A percentile compares a stretch with the other conserved stretches of the same genome.
phyloP scores from a whole-genome alignment of 1,140 invertebrate genomes.

The Nymphalis io region DNA sequence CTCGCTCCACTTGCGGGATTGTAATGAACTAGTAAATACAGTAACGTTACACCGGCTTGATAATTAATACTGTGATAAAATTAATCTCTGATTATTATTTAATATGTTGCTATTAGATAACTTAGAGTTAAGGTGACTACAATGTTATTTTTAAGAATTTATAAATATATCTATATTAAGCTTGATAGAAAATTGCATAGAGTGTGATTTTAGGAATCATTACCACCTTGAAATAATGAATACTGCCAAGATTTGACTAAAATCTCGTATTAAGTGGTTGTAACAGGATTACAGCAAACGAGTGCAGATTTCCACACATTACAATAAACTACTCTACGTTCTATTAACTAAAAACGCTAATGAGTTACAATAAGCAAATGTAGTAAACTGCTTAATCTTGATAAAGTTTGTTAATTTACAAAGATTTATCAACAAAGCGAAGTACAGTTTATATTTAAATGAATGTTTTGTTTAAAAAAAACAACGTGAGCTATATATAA shows the following conservation, averaged over 20 bases:
- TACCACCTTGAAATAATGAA: neutral
- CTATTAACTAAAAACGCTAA: neutral
- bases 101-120: constrained; percentile 9
- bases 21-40: constrained; percentile 13
- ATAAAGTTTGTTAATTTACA: constrained; percentile 1
- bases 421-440: neutral
- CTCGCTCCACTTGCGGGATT: constrained; percentile 3
- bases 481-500: no score
- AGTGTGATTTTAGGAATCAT: neutral
- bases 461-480: neutral
- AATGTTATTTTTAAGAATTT: neutral
- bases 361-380: neutral
- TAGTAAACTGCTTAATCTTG: neutral
- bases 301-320: neutral
- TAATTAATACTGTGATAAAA: constrained; percentile 7
- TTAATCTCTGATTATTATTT: constrained; percentile 10
- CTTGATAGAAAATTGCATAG: neutral
- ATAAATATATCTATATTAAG: neutral
- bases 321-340: neutral
- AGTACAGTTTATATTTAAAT: neutral
- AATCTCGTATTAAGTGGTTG: neutral
- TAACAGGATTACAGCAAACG: neutral
- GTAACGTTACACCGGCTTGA: constrained; percentile 5
- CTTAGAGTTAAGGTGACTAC: neutral
- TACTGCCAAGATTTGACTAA: neutral